Evolutionary conservation across 2,888 invertebrate genomes (phyloP).

Genomic region (Lepetodrilus schrolli): DNA sequence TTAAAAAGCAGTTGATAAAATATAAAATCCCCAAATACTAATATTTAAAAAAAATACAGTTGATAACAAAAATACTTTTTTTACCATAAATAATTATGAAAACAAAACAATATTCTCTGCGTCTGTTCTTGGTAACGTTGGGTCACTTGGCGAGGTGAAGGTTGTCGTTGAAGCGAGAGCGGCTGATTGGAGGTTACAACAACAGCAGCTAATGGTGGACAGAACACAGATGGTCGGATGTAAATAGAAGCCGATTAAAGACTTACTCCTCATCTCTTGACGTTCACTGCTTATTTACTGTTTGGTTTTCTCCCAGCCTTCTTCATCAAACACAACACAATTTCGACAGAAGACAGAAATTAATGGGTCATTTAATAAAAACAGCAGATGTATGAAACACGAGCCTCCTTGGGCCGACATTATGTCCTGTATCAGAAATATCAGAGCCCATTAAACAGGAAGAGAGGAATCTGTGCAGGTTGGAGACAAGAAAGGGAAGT

Average conservation of each 20-base stretch:
- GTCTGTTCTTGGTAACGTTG: too few species aligned
- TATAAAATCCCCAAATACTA: too few species aligned
- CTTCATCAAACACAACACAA: conserved; percentile 32
- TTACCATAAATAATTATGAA: not conserved
- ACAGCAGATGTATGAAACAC: conserved; percentile 32
- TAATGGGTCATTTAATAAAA: conserved; percentile 34
- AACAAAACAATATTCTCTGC: not conserved
- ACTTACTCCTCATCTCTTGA: conserved; percentile 7
- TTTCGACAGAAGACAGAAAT: conserved; percentile 23
- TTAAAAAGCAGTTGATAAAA: too few species aligned
- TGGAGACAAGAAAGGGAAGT: not conserved
- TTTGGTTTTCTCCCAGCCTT: conserved; percentile 16
- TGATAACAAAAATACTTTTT: too few species aligned
- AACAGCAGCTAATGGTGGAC: conserved; percentile 18
- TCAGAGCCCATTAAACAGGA: conserved; percentile 13
- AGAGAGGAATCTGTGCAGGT: not conserved
- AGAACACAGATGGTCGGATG: conserved; percentile 30
- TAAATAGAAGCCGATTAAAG: conserved; percentile 27
- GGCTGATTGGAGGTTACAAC: conserved; percentile 26
- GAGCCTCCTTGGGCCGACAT: not conserved
- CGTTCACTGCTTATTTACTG: conserved; percentile 29
- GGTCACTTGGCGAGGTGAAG: too few species aligned
- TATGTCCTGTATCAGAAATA: conserved; percentile 9
- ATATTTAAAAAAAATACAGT: too few species aligned
- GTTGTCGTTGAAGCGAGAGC: not conserved